Evolutionary conservation across 2,113 vertebrate genomes (phyloP).

Genomic region (Nycticryphes semicollaris): DNA sequence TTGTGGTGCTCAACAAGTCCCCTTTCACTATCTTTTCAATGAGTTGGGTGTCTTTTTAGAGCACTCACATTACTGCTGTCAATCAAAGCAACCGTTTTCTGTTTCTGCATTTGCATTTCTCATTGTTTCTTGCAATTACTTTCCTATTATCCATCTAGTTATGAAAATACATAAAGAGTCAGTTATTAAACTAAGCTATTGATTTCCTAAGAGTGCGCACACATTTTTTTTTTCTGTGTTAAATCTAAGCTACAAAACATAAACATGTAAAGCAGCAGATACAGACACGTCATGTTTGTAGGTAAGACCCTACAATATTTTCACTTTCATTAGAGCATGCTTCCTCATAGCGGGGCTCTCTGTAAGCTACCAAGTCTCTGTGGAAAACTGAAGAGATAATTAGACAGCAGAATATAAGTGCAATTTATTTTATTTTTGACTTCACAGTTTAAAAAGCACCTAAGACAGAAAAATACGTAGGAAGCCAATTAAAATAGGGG

Average conservation of each 20-base stretch:
- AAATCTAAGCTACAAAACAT: not conserved
- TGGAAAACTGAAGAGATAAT: conserved; percentile 38
- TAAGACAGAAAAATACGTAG: conserved; percentile 15
- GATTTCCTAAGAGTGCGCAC: not conserved
- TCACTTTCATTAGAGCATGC: not conserved
- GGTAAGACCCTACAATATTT: not conserved
- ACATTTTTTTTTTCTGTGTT: not conserved
- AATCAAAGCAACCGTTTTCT: not conserved
- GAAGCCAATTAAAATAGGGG: conserved; percentile 34
- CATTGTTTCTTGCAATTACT: not conserved
- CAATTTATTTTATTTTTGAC: not conserved
- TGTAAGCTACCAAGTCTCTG: not conserved
- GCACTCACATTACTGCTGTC: not conserved
- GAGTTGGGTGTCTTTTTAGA: not conserved
- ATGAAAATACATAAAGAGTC: not conserved
- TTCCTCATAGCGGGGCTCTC: not conserved
- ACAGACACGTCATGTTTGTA: not conserved
- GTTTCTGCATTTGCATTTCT: not conserved
- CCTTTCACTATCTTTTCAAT: not conserved
- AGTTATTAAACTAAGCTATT: not conserved
- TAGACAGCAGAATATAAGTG: not conserved
- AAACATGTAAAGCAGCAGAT: not conserved
- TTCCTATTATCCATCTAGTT: not conserved
- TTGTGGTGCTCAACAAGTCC: not conserved
- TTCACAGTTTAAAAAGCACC: conserved; percentile 13